Conservation (phyloP, 1,140 invertebrate genomes). For the Diorhabda sublineata region DNA sequence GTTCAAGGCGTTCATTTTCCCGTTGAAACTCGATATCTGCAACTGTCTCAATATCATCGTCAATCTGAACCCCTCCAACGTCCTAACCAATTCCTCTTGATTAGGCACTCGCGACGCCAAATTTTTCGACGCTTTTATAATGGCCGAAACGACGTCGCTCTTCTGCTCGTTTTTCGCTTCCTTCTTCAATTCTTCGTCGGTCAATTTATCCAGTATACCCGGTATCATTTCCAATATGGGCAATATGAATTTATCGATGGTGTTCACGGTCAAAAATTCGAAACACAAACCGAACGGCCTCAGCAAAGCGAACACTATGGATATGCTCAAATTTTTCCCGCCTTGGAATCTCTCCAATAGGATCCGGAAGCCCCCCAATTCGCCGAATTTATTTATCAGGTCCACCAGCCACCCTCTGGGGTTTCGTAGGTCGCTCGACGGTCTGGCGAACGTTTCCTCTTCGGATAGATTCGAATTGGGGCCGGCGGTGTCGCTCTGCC, state of each 20-base stretch:
- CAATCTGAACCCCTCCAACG: constrained; percentile 90
- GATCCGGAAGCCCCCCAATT: constrained; percentile 82
- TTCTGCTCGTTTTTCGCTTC: constrained; percentile 95
- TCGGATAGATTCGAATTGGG: constrained; percentile 59
- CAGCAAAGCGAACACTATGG: constrained; percentile 78
- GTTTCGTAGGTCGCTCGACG: constrained; percentile 69
- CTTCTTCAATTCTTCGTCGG: constrained; percentile 95
- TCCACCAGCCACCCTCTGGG: constrained; percentile 92
- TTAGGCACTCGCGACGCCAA: constrained; percentile 74
- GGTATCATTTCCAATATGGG: constrained; percentile 91
- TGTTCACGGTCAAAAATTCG: constrained; percentile 85
- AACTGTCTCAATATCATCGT: constrained; percentile 94
- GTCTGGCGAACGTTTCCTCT: constrained; percentile 76
- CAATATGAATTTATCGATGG: constrained; percentile 89
- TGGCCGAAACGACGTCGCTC: constrained; percentile 86
- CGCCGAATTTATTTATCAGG: constrained; percentile 91
- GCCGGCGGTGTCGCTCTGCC: constrained; percentile 74
- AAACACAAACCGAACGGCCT: constrained; percentile 90
- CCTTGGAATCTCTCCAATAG: constrained; percentile 81
- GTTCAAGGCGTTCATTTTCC: constrained; percentile 98
- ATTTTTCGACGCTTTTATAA: constrained; percentile 86
- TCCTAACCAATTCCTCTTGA: constrained; percentile 80
- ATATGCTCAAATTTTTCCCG: constrained; percentile 67
- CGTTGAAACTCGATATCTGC: constrained; percentile 97
- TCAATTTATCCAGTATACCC: constrained; percentile 85